Conservation (phyloP, 2,113 vertebrate species). For the Crocuta crocuta region DNA sequence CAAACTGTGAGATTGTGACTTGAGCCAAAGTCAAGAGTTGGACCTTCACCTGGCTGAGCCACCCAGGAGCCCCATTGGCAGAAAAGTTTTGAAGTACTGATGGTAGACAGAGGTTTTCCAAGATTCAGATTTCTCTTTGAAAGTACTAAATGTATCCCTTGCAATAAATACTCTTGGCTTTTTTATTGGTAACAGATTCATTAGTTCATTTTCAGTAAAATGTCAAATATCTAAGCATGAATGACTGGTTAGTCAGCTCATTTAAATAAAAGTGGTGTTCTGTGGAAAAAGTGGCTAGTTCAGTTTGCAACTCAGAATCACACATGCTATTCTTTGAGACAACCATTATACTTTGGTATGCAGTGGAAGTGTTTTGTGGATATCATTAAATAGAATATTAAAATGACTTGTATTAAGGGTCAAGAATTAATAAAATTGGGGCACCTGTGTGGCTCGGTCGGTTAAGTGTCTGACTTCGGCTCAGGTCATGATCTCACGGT, state of each 20-base stretch:
- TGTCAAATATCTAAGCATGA: background rate
- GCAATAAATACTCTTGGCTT: background rate
- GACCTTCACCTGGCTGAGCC: too few species aligned
- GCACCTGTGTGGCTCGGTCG: too few species aligned
- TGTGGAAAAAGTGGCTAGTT: background rate
- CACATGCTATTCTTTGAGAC: background rate
- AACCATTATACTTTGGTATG: background rate
- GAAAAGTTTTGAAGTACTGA: background rate
- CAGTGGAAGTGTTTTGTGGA: background rate
- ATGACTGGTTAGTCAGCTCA: background rate
- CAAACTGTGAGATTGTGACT: too few species aligned
- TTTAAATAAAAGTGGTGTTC: slow-evolving; percentile 11
- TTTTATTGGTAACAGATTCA: slow-evolving; percentile 3
- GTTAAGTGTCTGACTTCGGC: too few species aligned
- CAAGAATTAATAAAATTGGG: background rate
- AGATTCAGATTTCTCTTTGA: background rate
- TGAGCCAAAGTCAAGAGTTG: too few species aligned
- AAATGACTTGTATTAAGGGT: background rate
- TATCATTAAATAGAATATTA: background rate
- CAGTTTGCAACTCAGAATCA: background rate
- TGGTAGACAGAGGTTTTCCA: background rate
- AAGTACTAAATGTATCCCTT: background rate
- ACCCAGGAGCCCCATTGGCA: background rate
- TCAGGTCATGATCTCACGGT: too few species aligned
- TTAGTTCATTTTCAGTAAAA: slow-evolving; percentile 54